phyloP scores from a whole-genome alignment of 1,140 invertebrate genomes.

The Ooceraea biroi region DNA sequence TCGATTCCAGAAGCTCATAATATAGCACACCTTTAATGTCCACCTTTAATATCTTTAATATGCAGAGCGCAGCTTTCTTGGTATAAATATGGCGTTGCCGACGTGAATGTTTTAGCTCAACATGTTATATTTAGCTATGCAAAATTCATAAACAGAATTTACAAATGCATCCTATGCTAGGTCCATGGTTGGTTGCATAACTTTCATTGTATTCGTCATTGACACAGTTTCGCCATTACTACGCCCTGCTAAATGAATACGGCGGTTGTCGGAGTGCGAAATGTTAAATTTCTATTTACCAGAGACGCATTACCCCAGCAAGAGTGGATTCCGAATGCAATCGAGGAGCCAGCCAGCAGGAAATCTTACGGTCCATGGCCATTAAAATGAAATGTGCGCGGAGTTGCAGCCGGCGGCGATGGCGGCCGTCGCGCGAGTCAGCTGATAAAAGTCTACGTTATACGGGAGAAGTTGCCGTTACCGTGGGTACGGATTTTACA shows the following conservation, averaged over 20 bases:
- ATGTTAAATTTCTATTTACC: slow-evolving; percentile 8
- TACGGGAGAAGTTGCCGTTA: slow-evolving; percentile 10
- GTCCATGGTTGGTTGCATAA: background rate
- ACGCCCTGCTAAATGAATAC: background rate
- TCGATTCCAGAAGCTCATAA: too few relatives aligned
- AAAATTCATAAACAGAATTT: too few relatives aligned
- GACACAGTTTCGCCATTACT: background rate
- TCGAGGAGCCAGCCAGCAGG: background rate
- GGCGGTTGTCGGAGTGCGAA: background rate
- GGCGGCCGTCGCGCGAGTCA: slow-evolving; percentile 31
- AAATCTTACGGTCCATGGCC: slow-evolving; percentile 30
- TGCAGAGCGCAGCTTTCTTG: too few relatives aligned
- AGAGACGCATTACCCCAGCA: background rate
- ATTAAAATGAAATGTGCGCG: slow-evolving; percentile 42
- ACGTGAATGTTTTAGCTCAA: too few relatives aligned
- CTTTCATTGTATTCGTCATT: background rate
- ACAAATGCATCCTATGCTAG: too few relatives aligned
- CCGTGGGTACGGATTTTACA: slow-evolving; percentile 31
- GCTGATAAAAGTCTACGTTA: slow-evolving; percentile 48
- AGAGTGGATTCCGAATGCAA: slow-evolving; percentile 18
- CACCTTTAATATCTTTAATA: too few relatives aligned
- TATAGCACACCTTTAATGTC: too few relatives aligned
- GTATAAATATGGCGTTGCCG: too few relatives aligned
- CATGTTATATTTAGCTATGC: too few relatives aligned
- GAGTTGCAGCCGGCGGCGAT: slow-evolving; percentile 13